Percentiles rank a stretch among this genome's conserved stretches.
Evolutionary conservation across 2,797 vertebrate genomes (phyloP).

Genomic region (Danio jaintianensis): DNA sequence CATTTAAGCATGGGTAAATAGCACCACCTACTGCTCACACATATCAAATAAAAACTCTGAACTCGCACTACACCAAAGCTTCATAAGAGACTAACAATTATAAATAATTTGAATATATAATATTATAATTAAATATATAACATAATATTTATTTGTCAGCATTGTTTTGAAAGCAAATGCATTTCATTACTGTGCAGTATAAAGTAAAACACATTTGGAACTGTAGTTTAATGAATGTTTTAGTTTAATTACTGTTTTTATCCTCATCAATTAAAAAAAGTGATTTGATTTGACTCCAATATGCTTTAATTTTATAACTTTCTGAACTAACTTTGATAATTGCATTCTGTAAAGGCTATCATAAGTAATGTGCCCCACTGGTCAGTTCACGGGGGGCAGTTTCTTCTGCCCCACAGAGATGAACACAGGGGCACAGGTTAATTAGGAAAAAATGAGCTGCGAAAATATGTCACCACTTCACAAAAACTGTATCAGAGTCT

Average conservation of each 20-base stretch:
- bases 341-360: not conserved
- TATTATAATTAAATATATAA: no score
- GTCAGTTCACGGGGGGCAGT: conserved; percentile 3
- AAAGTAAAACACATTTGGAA: no score
- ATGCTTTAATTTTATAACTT: not conserved
- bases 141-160: no score
- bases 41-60: not conserved
- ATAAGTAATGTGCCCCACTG: conserved; percentile 4
- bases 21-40: conserved; percentile 38
- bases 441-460: conserved; percentile 24
- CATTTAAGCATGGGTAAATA: conserved; percentile 43
- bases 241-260: no score
- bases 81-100: no score
- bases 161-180: no score
- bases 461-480: not conserved
- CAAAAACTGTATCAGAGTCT: conserved; percentile 1
- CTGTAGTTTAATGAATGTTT: no score
- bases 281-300: not conserved
- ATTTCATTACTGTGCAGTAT: no score
- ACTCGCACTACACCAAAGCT: not conserved
- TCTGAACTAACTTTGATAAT: not conserved
- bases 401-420: not conserved
- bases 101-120: no score
- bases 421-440: conserved; percentile 30
- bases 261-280: no score